These are phyloP conservation scores for Toxotes jaculatrix DNA, from an alignment of 2,113 vertebrate species.

Conservation along the genomic window DNA sequence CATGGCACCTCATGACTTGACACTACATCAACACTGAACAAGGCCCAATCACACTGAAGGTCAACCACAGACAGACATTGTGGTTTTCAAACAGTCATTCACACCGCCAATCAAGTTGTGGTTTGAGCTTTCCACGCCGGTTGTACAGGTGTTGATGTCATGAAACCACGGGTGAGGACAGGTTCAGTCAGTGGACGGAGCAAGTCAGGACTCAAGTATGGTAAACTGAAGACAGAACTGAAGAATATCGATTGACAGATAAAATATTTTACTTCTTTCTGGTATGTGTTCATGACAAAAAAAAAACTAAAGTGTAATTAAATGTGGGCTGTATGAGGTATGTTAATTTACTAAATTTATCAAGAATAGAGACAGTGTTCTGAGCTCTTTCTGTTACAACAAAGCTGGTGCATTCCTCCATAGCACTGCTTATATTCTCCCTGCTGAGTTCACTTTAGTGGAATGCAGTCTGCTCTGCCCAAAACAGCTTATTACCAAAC, in stretches of 20 bases:
- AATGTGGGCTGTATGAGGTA: neutral
- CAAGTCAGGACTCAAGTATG: neutral
- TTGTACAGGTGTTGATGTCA: slow-evolving; percentile 57
- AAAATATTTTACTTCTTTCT: neutral
- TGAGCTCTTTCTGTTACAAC: slow-evolving; percentile 25
- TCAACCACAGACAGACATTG: slow-evolving; percentile 41
- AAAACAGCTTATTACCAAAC: slow-evolving; percentile 65
- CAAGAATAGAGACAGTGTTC: slow-evolving; percentile 8
- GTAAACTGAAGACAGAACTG: neutral
- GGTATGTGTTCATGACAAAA: neutral
- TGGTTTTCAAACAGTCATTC: slow-evolving; percentile 39
- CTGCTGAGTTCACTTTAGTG: slow-evolving; percentile 70
- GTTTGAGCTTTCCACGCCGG: slow-evolving; percentile 22
- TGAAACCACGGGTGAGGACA: slow-evolving; percentile 39
- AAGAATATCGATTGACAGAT: neutral
- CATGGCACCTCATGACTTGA: slow-evolving; percentile 10
- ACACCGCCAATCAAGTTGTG: slow-evolving; percentile 11
- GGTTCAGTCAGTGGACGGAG: slow-evolving; percentile 30
- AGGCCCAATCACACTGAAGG: slow-evolving; percentile 30
- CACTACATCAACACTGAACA: slow-evolving; percentile 41
- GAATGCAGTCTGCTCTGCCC: slow-evolving; percentile 68
- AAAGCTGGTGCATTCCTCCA: slow-evolving; percentile 58
- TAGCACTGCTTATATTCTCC: slow-evolving; percentile 58
- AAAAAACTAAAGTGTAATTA: neutral
- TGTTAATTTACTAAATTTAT: neutral